These are phyloP conservation scores for Hylaea fasciaria DNA, from an alignment of 2,888 invertebrate species.

Conservation along the genomic window DNA sequence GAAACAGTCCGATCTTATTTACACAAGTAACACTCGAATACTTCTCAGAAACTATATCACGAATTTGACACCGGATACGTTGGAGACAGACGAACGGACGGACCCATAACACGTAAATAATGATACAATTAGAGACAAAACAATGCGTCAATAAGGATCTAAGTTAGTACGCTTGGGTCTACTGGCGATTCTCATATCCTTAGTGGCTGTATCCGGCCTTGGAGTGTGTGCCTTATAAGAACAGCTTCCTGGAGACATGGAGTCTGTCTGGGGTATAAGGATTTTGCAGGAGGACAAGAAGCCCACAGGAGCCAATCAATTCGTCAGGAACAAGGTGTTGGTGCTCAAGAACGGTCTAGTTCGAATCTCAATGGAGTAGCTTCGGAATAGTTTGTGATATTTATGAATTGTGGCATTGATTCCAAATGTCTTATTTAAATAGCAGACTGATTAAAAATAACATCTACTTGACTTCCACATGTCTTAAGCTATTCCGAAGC, in stretches of 20 bases:
- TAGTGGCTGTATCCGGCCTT: conserved; percentile 42
- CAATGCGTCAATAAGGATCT: conserved; percentile 62
- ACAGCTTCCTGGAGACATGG: conserved; percentile 9
- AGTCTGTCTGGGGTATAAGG: conserved; percentile 8
- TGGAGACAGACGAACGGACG: conserved; percentile 52
- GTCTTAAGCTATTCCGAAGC: no score
- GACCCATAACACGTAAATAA: conserved; percentile 42
- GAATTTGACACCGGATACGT: conserved; percentile 69
- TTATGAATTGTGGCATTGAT: no score
- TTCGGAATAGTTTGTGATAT: no score
- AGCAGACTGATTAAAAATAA: no score
- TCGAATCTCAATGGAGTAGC: no score
- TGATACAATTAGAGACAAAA: conserved; percentile 55
- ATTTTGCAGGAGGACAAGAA: conserved; percentile 8
- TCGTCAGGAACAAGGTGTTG: conserved; percentile 14
- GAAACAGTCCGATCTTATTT: conserved; percentile 44
- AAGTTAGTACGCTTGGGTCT: conserved; percentile 37
- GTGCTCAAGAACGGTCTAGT: conserved; percentile 11
- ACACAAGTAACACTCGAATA: conserved; percentile 44
- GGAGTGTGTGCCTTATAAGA: conserved; percentile 18
- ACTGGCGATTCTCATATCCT: conserved; percentile 48
- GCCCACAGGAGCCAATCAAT: not conserved
- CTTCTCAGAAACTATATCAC: conserved; percentile 63
- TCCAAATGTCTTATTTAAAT: no score
- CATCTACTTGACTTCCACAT: no score